phyloP scores from a whole-genome alignment of 2,888 invertebrate genomes.

The Monopis laevigella region DNA sequence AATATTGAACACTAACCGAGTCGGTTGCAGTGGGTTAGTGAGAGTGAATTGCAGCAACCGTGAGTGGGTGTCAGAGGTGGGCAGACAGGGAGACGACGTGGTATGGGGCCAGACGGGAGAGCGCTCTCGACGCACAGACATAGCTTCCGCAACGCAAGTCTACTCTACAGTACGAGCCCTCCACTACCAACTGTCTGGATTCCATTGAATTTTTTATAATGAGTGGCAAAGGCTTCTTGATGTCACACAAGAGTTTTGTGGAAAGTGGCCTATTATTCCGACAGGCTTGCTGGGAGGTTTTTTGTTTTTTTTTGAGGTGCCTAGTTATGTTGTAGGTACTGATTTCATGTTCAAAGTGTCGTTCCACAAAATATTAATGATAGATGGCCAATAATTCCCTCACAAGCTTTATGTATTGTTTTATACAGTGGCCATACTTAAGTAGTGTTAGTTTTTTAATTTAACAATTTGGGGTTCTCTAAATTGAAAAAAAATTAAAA shows the following conservation, averaged over 20 bases:
- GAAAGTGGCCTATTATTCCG: too few relatives aligned
- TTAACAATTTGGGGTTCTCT: too few relatives aligned
- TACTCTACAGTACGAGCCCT: neutral
- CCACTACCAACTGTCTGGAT: constrained; percentile 1
- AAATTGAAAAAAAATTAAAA: too few relatives aligned
- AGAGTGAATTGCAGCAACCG: constrained; percentile 59
- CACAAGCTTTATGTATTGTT: too few relatives aligned
- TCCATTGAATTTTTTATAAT: constrained; percentile 10
- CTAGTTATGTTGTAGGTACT: too few relatives aligned
- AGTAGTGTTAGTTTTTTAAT: too few relatives aligned
- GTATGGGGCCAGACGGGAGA: constrained; percentile 45
- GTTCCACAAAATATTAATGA: too few relatives aligned
- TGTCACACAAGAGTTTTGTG: constrained; percentile 1
- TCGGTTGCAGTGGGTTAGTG: constrained; percentile 62
- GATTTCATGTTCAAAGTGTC: too few relatives aligned
- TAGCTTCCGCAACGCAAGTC: constrained; percentile 44
- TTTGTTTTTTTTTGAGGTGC: too few relatives aligned
- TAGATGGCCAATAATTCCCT: too few relatives aligned
- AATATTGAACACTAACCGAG: constrained; percentile 6
- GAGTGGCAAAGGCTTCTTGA: neutral
- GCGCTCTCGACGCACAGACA: constrained; percentile 44
- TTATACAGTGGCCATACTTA: too few relatives aligned
- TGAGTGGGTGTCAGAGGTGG: constrained; percentile 26
- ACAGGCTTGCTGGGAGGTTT: too few relatives aligned
- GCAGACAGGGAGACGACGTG: constrained; percentile 20